phyloP scores from a whole-genome alignment of 2,113 vertebrate species.

The Psittacus erithacus region DNA sequence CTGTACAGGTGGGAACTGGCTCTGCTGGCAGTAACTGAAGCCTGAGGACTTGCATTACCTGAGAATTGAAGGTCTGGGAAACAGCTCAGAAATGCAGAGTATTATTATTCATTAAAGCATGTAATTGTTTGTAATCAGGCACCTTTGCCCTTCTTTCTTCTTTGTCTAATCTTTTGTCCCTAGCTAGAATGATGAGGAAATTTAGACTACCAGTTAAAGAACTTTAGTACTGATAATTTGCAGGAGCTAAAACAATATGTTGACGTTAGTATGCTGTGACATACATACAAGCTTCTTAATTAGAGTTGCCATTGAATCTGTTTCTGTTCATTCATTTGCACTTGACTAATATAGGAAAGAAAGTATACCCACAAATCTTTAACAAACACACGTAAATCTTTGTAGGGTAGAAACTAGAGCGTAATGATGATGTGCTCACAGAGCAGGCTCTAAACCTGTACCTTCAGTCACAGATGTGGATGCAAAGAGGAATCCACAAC shows the following conservation, averaged over 20 bases:
- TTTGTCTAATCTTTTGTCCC: constrained; percentile 1
- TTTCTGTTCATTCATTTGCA: constrained; percentile 56
- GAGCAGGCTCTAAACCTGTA: neutral
- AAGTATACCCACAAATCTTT: neutral
- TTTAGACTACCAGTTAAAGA: constrained; percentile 15
- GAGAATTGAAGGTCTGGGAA: neutral
- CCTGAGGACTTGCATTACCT: neutral
- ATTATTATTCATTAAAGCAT: neutral
- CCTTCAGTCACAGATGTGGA: neutral
- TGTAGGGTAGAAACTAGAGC: neutral
- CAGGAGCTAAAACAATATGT: constrained; percentile 46
- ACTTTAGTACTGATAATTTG: constrained; percentile 31
- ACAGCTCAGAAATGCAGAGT: neutral
- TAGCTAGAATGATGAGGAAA: constrained; percentile 28
- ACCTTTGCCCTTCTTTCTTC: neutral
- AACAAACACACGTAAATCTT: neutral
- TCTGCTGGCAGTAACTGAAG: neutral
- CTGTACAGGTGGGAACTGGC: neutral
- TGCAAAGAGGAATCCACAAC: neutral
- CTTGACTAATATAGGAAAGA: constrained; percentile 18
- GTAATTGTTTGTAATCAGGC: neutral
- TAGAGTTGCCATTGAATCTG: constrained; percentile 65
- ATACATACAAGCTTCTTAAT: constrained; percentile 46
- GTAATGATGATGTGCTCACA: neutral
- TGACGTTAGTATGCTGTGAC: constrained; percentile 42